Conservation (phyloP, 2,113 vertebrate genomes). For the Erythrolamprus reginae region DNA sequence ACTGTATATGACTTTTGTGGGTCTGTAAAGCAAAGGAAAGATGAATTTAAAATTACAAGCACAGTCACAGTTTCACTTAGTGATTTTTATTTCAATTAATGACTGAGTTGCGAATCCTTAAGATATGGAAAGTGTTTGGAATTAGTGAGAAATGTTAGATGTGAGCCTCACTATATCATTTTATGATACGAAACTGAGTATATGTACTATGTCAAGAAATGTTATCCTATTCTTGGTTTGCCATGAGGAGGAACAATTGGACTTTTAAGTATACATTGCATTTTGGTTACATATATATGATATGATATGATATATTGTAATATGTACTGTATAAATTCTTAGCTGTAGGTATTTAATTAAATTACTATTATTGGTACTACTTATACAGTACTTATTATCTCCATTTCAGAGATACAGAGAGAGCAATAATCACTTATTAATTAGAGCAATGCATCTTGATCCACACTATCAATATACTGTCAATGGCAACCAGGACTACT, state of each 20-base stretch:
- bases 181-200: background rate
- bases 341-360: background rate
- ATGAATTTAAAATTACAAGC: background rate
- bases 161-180: background rate
- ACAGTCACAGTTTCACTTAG: background rate
- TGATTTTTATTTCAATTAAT: background rate
- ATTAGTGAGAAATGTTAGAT: background rate
- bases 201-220: background rate
- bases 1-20: background rate
- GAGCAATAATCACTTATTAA: background rate
- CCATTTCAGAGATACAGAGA: background rate
- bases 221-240: background rate
- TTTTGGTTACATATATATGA: background rate
- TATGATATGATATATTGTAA: background rate
- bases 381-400: background rate
- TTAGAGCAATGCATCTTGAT: background rate
- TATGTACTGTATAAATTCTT: background rate
- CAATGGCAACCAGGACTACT: background rate
- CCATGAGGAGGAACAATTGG: background rate
- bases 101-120: background rate
- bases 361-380: background rate
- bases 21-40: background rate
- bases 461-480: background rate
- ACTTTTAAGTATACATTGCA: background rate
- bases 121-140: background rate